phyloP scores from a whole-genome alignment of 2,113 vertebrate genomes.

The Neodon shergylaensis region DNA sequence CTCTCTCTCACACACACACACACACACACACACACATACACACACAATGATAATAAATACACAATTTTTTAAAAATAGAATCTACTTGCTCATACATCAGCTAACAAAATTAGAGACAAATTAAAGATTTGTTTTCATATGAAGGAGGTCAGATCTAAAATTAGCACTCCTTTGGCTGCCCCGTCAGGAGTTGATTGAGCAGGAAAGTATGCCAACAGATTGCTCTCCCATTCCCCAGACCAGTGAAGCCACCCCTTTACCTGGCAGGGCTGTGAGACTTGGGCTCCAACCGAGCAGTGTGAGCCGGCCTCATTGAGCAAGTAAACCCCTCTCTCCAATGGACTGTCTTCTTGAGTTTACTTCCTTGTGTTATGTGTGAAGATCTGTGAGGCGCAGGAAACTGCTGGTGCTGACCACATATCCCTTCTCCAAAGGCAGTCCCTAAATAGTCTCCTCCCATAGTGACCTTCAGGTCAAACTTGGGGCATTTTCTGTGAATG shows the following conservation, averaged over 20 bases:
- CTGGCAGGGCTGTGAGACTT: not conserved
- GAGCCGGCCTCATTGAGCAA: not conserved
- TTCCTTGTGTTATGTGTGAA: not conserved
- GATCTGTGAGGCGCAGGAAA: not conserved
- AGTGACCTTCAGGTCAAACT: not conserved
- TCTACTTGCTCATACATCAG: slow-evolving; percentile 4
- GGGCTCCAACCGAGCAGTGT: not conserved
- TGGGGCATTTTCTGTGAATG: not conserved
- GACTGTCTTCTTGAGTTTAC: not conserved
- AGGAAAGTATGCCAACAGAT: not conserved
- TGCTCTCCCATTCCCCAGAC: not conserved
- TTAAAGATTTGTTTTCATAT: not conserved
- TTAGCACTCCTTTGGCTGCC: not conserved
- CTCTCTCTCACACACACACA: not conserved
- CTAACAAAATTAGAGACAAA: slow-evolving; percentile 31
- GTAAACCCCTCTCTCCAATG: not conserved
- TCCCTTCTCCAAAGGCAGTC: not conserved
- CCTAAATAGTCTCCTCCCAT: not conserved
- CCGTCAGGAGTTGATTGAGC: not conserved
- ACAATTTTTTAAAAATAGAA: not conserved
- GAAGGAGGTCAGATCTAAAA: not conserved
- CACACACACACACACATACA: not conserved
- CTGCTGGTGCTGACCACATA: not conserved
- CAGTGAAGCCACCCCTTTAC: not conserved
- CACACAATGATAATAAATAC: not conserved